Evolutionary conservation across 2,113 vertebrate genomes (phyloP), one percentile per base, ranked within the genome.

Genomic region (Colius striatus): DNA sequence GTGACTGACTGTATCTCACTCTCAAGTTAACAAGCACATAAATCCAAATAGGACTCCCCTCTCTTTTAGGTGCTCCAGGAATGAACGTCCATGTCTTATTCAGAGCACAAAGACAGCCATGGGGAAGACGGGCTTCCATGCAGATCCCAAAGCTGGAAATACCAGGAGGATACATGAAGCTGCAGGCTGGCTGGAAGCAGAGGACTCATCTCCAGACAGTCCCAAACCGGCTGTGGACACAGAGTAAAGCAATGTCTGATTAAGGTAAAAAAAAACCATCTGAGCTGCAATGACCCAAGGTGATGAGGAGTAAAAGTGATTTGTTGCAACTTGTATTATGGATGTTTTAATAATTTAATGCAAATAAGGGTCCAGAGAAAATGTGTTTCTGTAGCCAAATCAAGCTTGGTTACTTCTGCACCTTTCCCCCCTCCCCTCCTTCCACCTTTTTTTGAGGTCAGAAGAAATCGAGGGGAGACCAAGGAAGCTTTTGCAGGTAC

Each of bases 141-240:
- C 54, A 48, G 5, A 5, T 23, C 5, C 19, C 4, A 14, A 25
- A 2, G 12, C 10, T 5, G 10, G 17, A 30, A 74, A 54, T 22
- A 16, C 8, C 55, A 48, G 11, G 63, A 73, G 14, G 32, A 53
- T 0, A 11, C 21, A 61, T 11, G 26, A 6, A 78, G 2, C 6
- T 60, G 22, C 0, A 3, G 22, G 17, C 6, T 48, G 23, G 12
- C 27, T 88, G 71, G 32, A 75, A 88, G 66, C 72, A 47, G 30
- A 75, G 8, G 6, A 47, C 10, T 5, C 23, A 6, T 30, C 30
- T 16, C 58, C 50, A 47, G 13, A 54, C 2, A 2, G 13, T n/a
- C 38, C 27, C 3, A 6, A 63, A 54, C 4, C 4, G 5, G 6
- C 16, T 62, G 7, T 0, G 3, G 32, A 15, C 15, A 38, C 5